These are phyloP conservation scores for Drosophila mimica DNA, from an alignment of 2,888 invertebrate species.

Conservation along the genomic window DNA sequence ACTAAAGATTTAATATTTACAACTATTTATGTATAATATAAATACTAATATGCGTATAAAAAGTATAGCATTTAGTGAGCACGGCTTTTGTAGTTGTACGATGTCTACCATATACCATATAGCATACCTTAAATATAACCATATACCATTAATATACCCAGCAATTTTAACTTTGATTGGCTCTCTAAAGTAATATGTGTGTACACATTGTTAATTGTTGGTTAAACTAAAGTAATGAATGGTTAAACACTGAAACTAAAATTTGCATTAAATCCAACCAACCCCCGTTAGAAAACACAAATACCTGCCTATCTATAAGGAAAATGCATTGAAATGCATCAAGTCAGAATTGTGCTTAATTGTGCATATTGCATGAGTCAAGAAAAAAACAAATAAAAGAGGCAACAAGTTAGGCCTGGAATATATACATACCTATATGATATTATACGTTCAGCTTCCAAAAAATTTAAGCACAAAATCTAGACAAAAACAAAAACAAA, in stretches of 20 bases:
- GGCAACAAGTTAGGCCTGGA: neutral
- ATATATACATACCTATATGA: conserved; percentile 26
- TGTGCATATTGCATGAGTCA: neutral
- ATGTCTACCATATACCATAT: conserved; percentile 45
- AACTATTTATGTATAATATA: conserved; percentile 42
- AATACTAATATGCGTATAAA: conserved; percentile 20
- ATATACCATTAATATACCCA: conserved; percentile 5
- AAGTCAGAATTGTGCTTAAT: conserved; percentile 1
- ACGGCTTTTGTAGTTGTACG: conserved; percentile 59
- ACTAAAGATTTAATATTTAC: conserved; percentile 74
- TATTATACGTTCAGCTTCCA: conserved; percentile 51
- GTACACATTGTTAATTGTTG: conserved; percentile 23
- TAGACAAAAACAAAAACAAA: conserved; percentile 3
- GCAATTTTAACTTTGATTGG: conserved; percentile 16
- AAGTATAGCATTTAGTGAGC: conserved; percentile 55
- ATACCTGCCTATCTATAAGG: conserved; percentile 1
- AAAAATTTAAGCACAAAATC: neutral
- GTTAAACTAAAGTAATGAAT: neutral
- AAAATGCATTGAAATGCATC: neutral
- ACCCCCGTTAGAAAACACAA: conserved; percentile 8
- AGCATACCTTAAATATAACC: conserved; percentile 23
- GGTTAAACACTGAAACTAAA: neutral
- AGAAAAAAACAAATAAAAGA: neutral
- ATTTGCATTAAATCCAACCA: neutral
- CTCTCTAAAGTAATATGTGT: conserved; percentile 19